Evolutionary conservation across 2,888 invertebrate species (phyloP).

Genomic region (Unio delphinus): DNA sequence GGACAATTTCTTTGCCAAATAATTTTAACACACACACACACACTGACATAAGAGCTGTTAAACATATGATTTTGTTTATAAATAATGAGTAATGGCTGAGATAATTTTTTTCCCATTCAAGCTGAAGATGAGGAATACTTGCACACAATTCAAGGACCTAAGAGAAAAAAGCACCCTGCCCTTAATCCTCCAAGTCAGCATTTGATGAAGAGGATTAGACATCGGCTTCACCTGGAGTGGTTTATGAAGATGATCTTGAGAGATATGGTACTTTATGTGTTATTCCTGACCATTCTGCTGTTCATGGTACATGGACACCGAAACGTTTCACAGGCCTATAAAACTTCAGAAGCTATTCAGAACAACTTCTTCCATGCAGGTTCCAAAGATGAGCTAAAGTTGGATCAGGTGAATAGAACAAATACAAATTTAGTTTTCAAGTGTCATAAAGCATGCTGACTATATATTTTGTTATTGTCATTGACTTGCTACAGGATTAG

Average conservation of each 20-base stretch:
- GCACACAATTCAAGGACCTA: slow-evolving; percentile 10
- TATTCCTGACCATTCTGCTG: slow-evolving; percentile 39
- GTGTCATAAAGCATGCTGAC: too few species aligned
- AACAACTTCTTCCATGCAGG: slow-evolving; percentile 37
- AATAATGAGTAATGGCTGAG: too few species aligned
- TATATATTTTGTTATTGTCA: too few species aligned
- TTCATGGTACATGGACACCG: slow-evolving; percentile 44
- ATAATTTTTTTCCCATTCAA: neutral
- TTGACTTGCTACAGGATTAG: too few species aligned
- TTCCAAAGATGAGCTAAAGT: neutral
- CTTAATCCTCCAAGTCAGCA: slow-evolving; percentile 26
- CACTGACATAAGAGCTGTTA: too few species aligned
- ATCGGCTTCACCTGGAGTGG: slow-evolving; percentile 38
- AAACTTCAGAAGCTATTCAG: slow-evolving; percentile 30
- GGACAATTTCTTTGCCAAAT: too few species aligned
- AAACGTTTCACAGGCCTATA: slow-evolving; percentile 25
- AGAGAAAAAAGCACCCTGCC: slow-evolving; percentile 19
- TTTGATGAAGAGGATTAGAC: slow-evolving; percentile 27
- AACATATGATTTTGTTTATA: too few species aligned
- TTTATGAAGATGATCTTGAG: slow-evolving; percentile 34
- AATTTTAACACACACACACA: too few species aligned
- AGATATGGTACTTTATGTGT: slow-evolving; percentile 39
- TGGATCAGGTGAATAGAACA: too few species aligned
- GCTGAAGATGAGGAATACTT: slow-evolving; percentile 27
- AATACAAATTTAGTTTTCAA: too few species aligned